Percentiles rank a stretch among this genome's conserved stretches.
These are phyloP conservation scores for Drosophila arawakana DNA, from an alignment of 1,140 invertebrate genomes.

Conservation along the genomic window DNA sequence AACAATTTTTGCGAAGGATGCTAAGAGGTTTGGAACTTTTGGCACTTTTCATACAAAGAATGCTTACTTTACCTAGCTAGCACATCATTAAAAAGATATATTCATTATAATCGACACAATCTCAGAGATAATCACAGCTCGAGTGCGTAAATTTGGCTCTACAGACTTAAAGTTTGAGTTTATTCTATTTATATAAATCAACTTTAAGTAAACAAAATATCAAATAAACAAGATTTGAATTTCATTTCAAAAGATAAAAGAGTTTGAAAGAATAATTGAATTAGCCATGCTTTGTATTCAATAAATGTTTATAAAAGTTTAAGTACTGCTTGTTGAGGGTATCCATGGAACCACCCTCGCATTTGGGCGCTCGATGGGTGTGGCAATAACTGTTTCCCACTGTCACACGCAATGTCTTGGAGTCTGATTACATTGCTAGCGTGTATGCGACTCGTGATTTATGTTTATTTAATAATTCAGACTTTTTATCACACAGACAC, in stretches of 20 bases:
- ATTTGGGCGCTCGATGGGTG: neutral
- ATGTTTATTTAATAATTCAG: constrained; percentile 81
- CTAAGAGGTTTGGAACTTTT: no score
- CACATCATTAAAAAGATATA: neutral
- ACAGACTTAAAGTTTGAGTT: no score
- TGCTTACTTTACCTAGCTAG: neutral
- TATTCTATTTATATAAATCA: no score
- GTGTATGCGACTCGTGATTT: constrained; percentile 57
- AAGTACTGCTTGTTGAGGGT: neutral
- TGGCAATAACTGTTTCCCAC: neutral
- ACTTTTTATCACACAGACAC: constrained; percentile 62
- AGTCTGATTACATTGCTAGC: constrained; percentile 27
- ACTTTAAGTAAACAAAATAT: no score
- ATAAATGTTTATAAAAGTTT: neutral
- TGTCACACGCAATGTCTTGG: constrained; percentile 22
- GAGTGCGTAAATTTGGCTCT: no score
- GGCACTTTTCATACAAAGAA: neutral
- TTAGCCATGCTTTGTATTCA: neutral
- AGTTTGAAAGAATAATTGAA: no score
- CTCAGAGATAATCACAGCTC: no score
- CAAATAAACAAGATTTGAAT: no score
- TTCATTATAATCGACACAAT: no score
- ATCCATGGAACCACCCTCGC: constrained; percentile 5
- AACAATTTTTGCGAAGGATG: constrained; percentile 9
- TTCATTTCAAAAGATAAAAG: no score